These are phyloP conservation scores for Eublepharis macularius DNA, from an alignment of 2,113 vertebrate species.

Conservation along the genomic window DNA sequence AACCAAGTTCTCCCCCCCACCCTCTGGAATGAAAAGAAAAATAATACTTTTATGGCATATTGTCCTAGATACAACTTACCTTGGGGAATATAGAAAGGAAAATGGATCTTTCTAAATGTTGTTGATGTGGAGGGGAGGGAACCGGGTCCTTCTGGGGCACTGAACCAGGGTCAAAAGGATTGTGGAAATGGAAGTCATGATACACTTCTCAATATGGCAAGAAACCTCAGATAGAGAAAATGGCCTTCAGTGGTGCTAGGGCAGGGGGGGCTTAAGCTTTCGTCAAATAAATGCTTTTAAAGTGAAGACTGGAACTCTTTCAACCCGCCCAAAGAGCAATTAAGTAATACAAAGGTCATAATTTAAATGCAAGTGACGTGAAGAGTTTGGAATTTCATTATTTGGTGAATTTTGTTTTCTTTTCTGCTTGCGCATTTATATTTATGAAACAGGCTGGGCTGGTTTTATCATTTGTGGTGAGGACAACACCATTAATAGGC, in stretches of 20 bases:
- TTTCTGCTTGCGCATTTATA: background rate
- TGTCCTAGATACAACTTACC: conserved; percentile 65
- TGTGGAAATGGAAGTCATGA: conserved; percentile 50
- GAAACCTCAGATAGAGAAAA: conserved; percentile 52
- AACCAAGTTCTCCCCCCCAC: conserved; percentile 8
- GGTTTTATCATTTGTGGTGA: background rate
- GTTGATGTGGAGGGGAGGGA: conserved; percentile 46
- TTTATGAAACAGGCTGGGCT: background rate
- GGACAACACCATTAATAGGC: background rate
- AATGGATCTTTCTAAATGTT: conserved; percentile 63
- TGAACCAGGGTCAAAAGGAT: conserved; percentile 52
- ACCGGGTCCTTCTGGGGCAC: conserved; percentile 45
- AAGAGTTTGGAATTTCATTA: background rate
- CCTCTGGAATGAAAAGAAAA: conserved; percentile 62
- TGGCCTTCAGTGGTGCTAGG: conserved; percentile 15
- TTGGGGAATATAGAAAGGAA: conserved; percentile 66
- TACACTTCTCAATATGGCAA: conserved; percentile 53
- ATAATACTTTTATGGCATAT: conserved; percentile 58
- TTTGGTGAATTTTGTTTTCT: background rate
- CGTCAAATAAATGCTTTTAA: background rate
- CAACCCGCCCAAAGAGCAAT: background rate
- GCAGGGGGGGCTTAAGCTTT: background rate
- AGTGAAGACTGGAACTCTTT: background rate
- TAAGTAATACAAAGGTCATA: background rate
- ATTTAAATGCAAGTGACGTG: background rate